Evolutionary conservation across 2,113 vertebrate species (phyloP), one percentile per base, ranked within the genome.

Genomic region (Microcebus lehilahytsara): DNA sequence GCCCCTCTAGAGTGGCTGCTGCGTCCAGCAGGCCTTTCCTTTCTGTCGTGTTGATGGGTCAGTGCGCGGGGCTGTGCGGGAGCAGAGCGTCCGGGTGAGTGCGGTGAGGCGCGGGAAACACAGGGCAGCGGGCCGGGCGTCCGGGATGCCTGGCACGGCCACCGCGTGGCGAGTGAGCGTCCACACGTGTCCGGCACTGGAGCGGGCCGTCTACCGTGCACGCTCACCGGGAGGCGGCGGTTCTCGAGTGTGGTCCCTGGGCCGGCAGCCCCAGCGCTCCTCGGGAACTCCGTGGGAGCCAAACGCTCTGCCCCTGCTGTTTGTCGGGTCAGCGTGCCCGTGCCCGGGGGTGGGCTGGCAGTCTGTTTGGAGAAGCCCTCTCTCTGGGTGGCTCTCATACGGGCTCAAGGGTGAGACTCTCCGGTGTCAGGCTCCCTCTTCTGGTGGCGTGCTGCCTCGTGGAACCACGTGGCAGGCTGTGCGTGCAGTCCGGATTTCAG

Each of bases 271-370:
- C 64, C 30, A 23, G 0, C 9, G 3, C 40, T 4, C 11, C 40
- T 32, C 20, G 42, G 49, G 23, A 80, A 37, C 49, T 8, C 9
- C 32, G 1, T 23, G 13, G 53, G 49, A 37, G 27, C 6, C 37
- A 37, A 17, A 42, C 13, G 9, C 49, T 49, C 3, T 13, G 20
- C 5, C 19, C 23, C 22, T 1, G 4, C 71, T 8, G 16, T 9
- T 0, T 2, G 10, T 22, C 6, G 14, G 22, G 13, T 22, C 22
- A 3, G 40, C 46, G 49, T 13, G 7, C 60, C 25, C 62, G 2
- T n/a, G n/a, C n/a, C n/a, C n/a, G n/a, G 62, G 74, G 25, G 0
- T 46, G 30, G 6, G 16, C 32, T 2, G 13, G 66, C 40, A 4
- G 46, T 37, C 53, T 71, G 3, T 71, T 25, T 40, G 30, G 40